A percentile compares a stretch with the other conserved stretches of the same genome.
These are phyloP conservation scores for Ailuropoda melanoleuca DNA, from an alignment of 2,113 vertebrate genomes.

Conservation along the genomic window DNA sequence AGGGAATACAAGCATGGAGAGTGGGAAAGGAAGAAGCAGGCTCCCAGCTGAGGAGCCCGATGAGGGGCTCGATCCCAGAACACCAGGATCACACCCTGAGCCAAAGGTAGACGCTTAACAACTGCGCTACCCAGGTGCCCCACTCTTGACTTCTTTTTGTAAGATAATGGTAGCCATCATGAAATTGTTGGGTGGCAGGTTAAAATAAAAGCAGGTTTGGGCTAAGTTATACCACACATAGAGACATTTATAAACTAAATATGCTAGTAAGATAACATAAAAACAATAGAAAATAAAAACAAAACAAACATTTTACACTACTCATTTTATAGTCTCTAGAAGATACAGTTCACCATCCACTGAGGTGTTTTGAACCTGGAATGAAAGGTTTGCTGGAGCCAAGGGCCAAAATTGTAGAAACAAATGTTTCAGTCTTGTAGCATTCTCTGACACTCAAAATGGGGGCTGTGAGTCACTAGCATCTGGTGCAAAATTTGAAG, in stretches of 20 bases:
- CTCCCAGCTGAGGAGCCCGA: too few species aligned
- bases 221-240: background rate
- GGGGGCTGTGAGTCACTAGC: too few species aligned
- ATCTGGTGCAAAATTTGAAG: background rate
- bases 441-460: background rate
- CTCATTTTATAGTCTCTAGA: background rate
- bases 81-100: too few species aligned
- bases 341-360: background rate
- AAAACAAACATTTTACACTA: background rate
- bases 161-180: background rate
- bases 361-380: background rate
- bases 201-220: background rate
- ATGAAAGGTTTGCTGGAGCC: background rate
- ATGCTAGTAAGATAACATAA: background rate
- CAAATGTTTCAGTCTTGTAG: background rate
- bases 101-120: too few species aligned
- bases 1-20: too few species aligned
- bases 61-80: too few species aligned
- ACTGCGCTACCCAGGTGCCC: too few species aligned
- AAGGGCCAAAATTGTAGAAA: background rate
- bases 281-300: background rate
- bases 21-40: too few species aligned
- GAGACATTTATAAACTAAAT: background rate
- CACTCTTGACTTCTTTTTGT: background rate
- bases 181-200: background rate